A percentile compares a stretch with the other conserved stretches of the same genome.
phyloP scores from a whole-genome alignment of 2,797 vertebrate genomes.

The Anas georgica region DNA sequence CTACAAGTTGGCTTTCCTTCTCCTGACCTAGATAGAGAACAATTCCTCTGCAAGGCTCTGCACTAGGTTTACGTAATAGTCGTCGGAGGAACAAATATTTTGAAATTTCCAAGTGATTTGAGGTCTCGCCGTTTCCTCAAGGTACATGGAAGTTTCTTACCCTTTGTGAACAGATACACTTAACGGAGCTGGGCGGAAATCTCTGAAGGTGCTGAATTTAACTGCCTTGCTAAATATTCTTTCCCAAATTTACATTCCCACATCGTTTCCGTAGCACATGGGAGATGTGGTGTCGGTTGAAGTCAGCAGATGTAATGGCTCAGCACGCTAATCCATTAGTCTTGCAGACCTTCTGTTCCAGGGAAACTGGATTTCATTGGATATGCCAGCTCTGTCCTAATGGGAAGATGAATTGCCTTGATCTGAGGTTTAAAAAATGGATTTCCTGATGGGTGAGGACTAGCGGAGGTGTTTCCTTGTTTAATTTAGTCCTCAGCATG shows the following conservation, averaged over 20 bases:
- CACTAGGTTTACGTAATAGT: neutral
- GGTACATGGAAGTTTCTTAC: neutral
- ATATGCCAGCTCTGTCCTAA: neutral
- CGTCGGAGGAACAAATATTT: conserved; percentile 16
- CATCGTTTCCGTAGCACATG: accelerated
- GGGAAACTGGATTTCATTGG: neutral
- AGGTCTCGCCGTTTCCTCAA: neutral
- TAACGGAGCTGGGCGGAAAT: neutral
- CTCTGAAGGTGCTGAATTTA: neutral
- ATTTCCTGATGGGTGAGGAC: neutral
- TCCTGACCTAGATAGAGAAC: neutral
- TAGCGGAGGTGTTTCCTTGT: neutral
- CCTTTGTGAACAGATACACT: neutral
- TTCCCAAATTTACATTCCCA: neutral
- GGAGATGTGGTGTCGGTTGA: neutral
- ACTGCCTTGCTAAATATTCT: neutral
- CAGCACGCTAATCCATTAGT: neutral
- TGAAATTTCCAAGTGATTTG: neutral
- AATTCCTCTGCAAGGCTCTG: neutral
- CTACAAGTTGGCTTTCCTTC: neutral
- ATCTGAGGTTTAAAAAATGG: neutral
- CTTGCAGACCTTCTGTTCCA: neutral
- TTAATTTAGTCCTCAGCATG: accelerated
- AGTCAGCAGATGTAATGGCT: neutral
- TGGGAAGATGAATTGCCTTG: neutral